Evolutionary conservation across 2,113 vertebrate genomes (phyloP).

Genomic region (Sigmodon hispidus): DNA sequence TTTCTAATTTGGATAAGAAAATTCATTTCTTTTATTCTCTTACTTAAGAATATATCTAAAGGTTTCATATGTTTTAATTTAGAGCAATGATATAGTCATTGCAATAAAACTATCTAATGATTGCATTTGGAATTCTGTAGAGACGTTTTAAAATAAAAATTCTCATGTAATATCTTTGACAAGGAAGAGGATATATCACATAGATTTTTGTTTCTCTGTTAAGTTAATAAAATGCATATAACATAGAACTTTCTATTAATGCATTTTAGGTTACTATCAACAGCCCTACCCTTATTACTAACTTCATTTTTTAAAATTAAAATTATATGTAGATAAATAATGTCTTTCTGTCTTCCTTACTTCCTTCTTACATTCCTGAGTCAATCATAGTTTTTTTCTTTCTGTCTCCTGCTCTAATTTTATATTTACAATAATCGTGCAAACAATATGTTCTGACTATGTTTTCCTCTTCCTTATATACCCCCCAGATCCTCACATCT

Average conservation of each 20-base stretch:
- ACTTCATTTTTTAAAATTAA: neutral
- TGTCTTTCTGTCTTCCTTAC: neutral
- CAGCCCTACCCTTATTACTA: neutral
- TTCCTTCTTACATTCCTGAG: neutral
- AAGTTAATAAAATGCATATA: neutral
- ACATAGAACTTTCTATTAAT: neutral
- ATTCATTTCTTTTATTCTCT: neutral
- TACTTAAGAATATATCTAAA: conserved; percentile 28
- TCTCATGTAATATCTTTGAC: neutral
- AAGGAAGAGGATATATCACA: neutral
- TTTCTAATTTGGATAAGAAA: neutral
- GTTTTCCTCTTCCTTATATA: neutral
- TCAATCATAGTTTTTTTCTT: neutral
- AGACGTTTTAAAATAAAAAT: neutral
- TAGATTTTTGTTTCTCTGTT: neutral
- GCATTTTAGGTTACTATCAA: neutral
- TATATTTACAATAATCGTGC: neutral
- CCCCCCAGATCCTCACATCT: neutral
- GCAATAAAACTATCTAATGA: neutral
- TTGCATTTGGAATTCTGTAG: neutral
- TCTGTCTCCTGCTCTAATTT: neutral
- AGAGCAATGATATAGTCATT: neutral
- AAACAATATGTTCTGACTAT: neutral
- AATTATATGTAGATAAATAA: neutral
- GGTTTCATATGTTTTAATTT: conserved; percentile 26